Evolutionary conservation across 2,888 invertebrate species (phyloP).

Genomic region (Scaptodrosophila latifasciaeformis): DNA sequence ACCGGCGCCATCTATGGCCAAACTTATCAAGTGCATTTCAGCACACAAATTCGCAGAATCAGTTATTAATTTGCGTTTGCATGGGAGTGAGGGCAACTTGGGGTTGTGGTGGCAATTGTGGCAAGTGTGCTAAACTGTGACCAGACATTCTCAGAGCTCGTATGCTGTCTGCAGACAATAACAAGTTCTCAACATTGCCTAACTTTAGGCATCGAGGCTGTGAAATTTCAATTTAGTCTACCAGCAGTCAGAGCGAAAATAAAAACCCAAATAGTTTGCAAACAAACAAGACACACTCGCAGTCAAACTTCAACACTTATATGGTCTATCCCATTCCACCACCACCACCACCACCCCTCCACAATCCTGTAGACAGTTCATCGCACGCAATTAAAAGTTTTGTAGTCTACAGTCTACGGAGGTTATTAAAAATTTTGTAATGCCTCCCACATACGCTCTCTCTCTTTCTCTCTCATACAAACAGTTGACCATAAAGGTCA

Average conservation of each 20-base stretch:
- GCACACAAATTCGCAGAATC: not conserved
- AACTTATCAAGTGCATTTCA: no score
- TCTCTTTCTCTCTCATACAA: no score
- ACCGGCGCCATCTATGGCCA: constrained; percentile 30
- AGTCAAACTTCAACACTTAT: no score
- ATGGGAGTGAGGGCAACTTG: not conserved
- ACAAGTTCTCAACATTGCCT: constrained; percentile 38
- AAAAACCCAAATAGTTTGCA: constrained; percentile 16
- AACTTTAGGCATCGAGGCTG: constrained; percentile 35
- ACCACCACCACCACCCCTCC: not conserved
- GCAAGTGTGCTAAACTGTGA: no score
- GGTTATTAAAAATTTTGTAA: constrained; percentile 55
- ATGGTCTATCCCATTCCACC: constrained; percentile 13
- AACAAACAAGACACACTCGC: constrained; percentile 28
- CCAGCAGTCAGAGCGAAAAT: not conserved
- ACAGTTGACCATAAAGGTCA: constrained; percentile 60
- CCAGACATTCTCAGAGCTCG: not conserved
- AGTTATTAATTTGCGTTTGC: constrained; percentile 27
- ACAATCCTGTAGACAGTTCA: not conserved
- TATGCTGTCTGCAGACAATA: constrained; percentile 20
- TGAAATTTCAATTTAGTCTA: constrained; percentile 50
- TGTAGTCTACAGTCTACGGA: constrained; percentile 31
- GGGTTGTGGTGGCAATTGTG: not conserved
- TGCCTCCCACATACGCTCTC: constrained; percentile 41
- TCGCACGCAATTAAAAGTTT: constrained; percentile 57